Base-by-base conservation (phyloP, 1,140 invertebrate species). In the Doryteuthis pealeii region DNA sequence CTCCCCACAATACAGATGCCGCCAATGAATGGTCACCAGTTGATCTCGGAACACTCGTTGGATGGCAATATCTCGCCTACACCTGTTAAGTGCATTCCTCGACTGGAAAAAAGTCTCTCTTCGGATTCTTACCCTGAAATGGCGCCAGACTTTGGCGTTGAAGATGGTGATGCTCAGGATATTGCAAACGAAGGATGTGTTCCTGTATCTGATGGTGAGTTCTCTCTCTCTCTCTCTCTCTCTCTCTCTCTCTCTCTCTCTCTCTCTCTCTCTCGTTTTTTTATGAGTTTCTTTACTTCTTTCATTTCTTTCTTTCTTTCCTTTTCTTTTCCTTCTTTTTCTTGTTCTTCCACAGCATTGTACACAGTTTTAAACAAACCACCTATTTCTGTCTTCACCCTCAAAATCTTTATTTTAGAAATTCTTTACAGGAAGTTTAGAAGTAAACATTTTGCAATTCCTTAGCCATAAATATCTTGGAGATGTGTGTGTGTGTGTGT, bases 111-210 rank as follows among this genome's bases (percentile, higher is more conserved):
- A 6, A 62, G 54, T 28, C 54, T 62, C 18, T 62, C 54, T 15
- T 62, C 54, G 54, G 54, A 62, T 62, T 62, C 54, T 62, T 62
- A 62, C 54, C 54, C 54, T n/a, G 78, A 77, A 66, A 79, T 79
- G 76, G 76, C 77, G 28, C 78, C 77, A 74, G 78, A 79, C n/a
- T 79, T 79, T 77, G 78, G 74, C 40, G 72, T 76, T 10, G 71
- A 73, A 32, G 71, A 73, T 62, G 54, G 26, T 15, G 78, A 79
- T 35, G 76, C 77, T 74, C 78, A 74, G n/a, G 77, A 78, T 73
- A 74, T 74, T 74, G 77, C 74, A 35, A 77, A 80, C 74, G 79
- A 80, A 74, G 79, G 77, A 62, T 78, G 78, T 70, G 74, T 73
- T 15, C 75, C 77, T 68, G 79, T 77, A 32, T 74, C 76, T 45